These are phyloP conservation scores for Cyprinodon tularosa DNA, from an alignment of 2,113 vertebrate species.

Conservation along the genomic window DNA sequence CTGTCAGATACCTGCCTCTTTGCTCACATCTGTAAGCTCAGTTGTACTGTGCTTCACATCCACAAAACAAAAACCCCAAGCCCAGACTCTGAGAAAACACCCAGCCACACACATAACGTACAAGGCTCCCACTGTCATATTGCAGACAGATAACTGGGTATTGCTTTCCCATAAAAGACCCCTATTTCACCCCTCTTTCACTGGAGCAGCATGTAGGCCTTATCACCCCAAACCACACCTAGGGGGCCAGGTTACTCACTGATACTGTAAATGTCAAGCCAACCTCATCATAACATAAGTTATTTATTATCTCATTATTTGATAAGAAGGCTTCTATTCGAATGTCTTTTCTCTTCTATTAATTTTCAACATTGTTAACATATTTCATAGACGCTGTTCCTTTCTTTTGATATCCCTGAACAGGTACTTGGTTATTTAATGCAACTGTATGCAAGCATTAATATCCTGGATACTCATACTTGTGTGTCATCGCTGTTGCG, in stretches of 20 bases:
- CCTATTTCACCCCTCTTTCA: constrained; percentile 77
- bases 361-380: constrained; percentile 77
- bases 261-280: constrained; percentile 79
- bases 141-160: constrained; percentile 73
- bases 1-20: constrained; percentile 62
- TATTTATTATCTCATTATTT: constrained; percentile 86
- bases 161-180: constrained; percentile 77
- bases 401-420: constrained; percentile 68
- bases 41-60: constrained; percentile 41
- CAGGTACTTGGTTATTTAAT: constrained; percentile 72
- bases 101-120: constrained; percentile 49
- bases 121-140: constrained; percentile 59
- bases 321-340: constrained; percentile 83
- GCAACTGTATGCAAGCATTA: constrained; percentile 69
- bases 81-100: constrained; percentile 42
- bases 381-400: constrained; percentile 68
- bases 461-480: constrained; percentile 47
- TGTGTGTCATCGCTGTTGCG: constrained; percentile 32
- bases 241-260: constrained; percentile 68
- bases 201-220: constrained; percentile 63
- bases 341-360: constrained; percentile 79
- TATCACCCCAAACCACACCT: constrained; percentile 76
- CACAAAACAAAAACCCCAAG: constrained; percentile 43
- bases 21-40: constrained; percentile 22
- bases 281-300: constrained; percentile 82